A percentile compares a stretch with the other conserved stretches of the same genome.
phyloP scores from a whole-genome alignment of 2,113 vertebrate species.

The Eurystomus gularis region DNA sequence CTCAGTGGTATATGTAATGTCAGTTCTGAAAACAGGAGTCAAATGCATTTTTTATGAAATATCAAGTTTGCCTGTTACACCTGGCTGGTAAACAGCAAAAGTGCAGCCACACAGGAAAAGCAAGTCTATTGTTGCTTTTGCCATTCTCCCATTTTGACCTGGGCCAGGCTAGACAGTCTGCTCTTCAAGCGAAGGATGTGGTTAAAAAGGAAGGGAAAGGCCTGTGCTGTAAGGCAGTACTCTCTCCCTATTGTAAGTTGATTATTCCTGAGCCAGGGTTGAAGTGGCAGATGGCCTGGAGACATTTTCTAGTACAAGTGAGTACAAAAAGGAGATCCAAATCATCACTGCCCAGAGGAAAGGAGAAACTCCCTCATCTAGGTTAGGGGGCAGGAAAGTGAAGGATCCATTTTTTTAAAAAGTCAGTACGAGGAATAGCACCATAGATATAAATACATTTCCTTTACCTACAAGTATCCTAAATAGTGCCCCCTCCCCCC shows the following conservation, averaged over 20 bases:
- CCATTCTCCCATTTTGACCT: background rate
- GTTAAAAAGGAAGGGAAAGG: background rate
- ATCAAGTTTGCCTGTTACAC: background rate
- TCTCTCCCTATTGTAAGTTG: background rate
- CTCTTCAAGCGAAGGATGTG: background rate
- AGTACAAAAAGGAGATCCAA: background rate
- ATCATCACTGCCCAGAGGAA: background rate
- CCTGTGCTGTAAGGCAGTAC: background rate
- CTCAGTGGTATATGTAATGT: background rate
- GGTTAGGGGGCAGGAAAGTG: background rate
- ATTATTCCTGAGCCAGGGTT: background rate
- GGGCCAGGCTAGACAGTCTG: background rate
- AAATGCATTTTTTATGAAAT: background rate
- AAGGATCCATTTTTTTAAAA: background rate
- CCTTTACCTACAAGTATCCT: background rate
- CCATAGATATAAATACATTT: background rate
- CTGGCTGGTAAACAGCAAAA: background rate
- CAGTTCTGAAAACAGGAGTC: background rate
- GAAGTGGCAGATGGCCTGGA: background rate
- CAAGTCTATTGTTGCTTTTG: background rate
- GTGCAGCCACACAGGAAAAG: background rate
- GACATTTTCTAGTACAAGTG: background rate
- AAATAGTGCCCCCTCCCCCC: background rate
- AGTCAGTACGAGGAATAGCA: background rate
- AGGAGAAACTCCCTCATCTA: background rate